Evolutionary conservation across 2,888 invertebrate genomes (phyloP).

Genomic region (Mimas tiliae): DNA sequence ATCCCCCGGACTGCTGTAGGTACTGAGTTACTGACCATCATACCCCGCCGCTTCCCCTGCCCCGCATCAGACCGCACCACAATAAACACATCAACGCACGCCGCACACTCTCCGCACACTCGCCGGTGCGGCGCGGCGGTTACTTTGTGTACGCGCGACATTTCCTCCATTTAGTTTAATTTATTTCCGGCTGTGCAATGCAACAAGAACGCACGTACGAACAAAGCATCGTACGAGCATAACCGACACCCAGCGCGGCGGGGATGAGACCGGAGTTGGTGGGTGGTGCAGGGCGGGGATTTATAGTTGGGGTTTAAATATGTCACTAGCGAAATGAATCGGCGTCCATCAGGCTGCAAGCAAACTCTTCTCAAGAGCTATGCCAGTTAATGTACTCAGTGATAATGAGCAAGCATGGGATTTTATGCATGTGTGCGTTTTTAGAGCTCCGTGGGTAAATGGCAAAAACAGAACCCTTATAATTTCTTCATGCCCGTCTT

Average conservation of each 20-base stretch:
- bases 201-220: slow-evolving; percentile 48
- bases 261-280: not conserved
- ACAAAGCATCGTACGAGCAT: too few species aligned
- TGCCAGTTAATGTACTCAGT: not conserved
- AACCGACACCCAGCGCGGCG: not conserved
- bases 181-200: slow-evolving; percentile 61
- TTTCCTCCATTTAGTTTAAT: slow-evolving; percentile 67
- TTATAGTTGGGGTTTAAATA: slow-evolving; percentile 55
- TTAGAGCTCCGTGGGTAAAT: too few species aligned
- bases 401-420: too few species aligned
- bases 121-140: slow-evolving; percentile 29
- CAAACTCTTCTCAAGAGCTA: not conserved
- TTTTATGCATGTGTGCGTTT: too few species aligned
- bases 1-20: not conserved
- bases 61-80: too few species aligned
- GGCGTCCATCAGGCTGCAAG: not conserved
- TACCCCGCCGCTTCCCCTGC: not conserved
- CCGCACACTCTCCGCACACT: slow-evolving; percentile 16
- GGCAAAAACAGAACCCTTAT: too few species aligned
- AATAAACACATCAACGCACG: not conserved
- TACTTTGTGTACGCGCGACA: slow-evolving; percentile 41
- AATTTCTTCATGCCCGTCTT: too few species aligned
- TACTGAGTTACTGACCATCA: not conserved
- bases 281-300: too few species aligned
- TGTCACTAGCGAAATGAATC: slow-evolving; percentile 64